A percentile compares a stretch with the other conserved stretches of the same genome.
phyloP scores from a whole-genome alignment of 2,113 vertebrate species.

The Sinocyclocheilus anshuiensis region DNA sequence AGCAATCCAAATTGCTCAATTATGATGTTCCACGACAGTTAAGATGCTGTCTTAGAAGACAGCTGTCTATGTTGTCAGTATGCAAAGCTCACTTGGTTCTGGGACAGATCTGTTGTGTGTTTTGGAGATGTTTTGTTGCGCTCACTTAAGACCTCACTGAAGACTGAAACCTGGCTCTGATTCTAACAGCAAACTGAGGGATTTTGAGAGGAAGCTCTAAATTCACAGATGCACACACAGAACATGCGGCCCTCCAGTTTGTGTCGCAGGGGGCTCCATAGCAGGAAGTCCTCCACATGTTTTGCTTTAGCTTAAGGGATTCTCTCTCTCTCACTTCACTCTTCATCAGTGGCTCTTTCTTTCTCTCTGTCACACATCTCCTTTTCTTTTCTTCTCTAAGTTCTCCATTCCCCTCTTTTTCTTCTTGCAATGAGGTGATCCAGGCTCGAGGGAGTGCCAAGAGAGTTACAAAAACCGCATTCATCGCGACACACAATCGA shows the following conservation, averaged over 20 bases:
- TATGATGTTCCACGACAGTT: not conserved
- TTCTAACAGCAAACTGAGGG: constrained; percentile 43
- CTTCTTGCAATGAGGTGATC: constrained; percentile 51
- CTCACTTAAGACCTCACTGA: constrained; percentile 3
- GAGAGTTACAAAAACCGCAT: constrained; percentile 60
- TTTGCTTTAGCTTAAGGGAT: constrained; percentile 23
- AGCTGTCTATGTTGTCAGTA: too few species aligned
- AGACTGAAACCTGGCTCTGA: constrained; percentile 23
- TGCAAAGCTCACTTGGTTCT: not conserved
- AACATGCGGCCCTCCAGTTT: constrained; percentile 8
- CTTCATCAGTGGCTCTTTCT: not conserved
- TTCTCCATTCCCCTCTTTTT: not conserved
- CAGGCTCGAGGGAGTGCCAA: constrained; percentile 51
- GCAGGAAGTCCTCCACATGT: constrained; percentile 32
- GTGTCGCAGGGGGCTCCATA: constrained; percentile 1
- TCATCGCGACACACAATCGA: constrained; percentile 49
- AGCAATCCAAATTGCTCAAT: not conserved
- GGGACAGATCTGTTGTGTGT: not conserved
- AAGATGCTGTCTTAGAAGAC: not conserved
- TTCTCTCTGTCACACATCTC: constrained; percentile 14
- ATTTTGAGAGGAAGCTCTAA: constrained; percentile 38
- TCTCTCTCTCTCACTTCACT: constrained; percentile 2
- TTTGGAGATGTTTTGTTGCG: constrained; percentile 11
- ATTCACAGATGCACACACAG: not conserved
- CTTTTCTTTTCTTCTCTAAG: not conserved